phyloP scores from a whole-genome alignment of 2,797 vertebrate species.

The Onychomys arenicola region DNA sequence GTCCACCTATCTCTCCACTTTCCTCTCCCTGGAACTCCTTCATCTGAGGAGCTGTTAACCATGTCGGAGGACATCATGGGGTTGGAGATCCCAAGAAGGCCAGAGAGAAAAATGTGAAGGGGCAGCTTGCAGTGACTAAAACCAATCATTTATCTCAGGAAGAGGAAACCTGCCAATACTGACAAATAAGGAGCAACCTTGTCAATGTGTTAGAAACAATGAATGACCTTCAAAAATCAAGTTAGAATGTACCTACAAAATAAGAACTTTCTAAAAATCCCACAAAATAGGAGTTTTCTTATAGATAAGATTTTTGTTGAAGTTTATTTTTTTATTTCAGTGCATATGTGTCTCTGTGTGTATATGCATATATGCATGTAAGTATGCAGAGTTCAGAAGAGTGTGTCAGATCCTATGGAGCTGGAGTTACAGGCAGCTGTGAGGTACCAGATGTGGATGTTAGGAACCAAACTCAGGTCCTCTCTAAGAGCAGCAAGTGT shows the following conservation, averaged over 20 bases:
- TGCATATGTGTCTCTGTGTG: neutral
- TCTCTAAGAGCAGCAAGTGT: neutral
- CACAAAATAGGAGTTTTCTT: neutral
- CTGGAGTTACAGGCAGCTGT: neutral
- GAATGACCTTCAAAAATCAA: neutral
- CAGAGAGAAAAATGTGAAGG: neutral
- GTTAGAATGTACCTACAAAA: neutral
- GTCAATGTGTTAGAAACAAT: neutral
- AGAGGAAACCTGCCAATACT: neutral
- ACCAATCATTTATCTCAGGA: neutral
- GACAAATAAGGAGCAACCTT: neutral
- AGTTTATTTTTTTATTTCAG: neutral
- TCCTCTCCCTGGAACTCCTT: neutral
- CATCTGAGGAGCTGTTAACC: neutral
- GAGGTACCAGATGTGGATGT: neutral
- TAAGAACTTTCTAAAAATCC: neutral
- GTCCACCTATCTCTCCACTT: no score
- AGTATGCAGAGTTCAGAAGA: neutral
- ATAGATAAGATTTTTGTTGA: neutral
- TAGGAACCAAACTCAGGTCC: neutral
- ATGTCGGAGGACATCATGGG: fast-evolving
- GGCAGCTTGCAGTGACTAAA: neutral
- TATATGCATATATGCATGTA: neutral
- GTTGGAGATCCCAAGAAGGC: neutral
- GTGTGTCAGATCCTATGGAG: neutral